Conservation (phyloP, 1,140 invertebrate genomes). For the Bombus sylvicola region DNA sequence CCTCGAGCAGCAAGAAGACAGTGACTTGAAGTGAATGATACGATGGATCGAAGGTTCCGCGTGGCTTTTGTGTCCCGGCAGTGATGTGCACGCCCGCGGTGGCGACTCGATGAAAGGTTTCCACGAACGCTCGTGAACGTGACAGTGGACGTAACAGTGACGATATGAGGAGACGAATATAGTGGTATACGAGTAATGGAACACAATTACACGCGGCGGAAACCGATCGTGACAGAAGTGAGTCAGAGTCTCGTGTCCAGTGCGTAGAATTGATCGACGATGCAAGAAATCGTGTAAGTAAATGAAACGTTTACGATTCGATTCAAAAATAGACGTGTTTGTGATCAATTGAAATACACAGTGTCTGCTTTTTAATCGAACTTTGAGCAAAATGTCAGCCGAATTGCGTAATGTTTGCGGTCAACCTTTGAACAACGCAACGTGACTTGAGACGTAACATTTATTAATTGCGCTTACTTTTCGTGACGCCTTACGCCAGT, state of each 20-base stretch:
- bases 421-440: slow-evolving; percentile 28
- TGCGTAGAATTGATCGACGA: slow-evolving; percentile 1
- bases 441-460: slow-evolving; percentile 51
- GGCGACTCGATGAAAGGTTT: neutral
- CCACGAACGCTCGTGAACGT: neutral
- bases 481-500: neutral
- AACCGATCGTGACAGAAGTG: neutral
- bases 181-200: slow-evolving; percentile 9
- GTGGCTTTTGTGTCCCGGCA: neutral
- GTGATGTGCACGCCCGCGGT: slow-evolving; percentile 21
- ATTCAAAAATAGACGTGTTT: too few relatives aligned
- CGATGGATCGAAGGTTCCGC: neutral
- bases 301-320: neutral
- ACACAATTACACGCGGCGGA: neutral
- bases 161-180: neutral
- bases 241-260: neutral
- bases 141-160: slow-evolving; percentile 35
- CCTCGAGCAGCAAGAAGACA: neutral
- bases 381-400: neutral
- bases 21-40: neutral
- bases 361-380: neutral
- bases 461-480: slow-evolving; percentile 21
- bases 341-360: neutral
- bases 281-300: slow-evolving; percentile 49
- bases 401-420: slow-evolving; percentile 8